These are phyloP conservation scores for Epinephelus cyanopodus DNA, from an alignment of 2,113 vertebrate genomes.

Conservation along the genomic window DNA sequence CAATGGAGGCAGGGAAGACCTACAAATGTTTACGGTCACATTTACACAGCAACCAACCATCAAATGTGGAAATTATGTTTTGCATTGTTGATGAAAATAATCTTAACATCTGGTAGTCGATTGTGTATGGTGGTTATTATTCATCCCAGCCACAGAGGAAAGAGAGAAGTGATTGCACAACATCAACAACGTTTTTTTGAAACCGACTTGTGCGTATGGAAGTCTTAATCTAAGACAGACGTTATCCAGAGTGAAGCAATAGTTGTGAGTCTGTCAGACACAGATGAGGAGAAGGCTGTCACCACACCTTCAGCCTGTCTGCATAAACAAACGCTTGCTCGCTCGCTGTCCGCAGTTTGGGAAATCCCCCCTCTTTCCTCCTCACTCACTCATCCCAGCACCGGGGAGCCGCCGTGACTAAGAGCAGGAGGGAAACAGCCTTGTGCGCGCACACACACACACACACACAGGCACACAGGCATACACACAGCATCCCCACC, in stretches of 20 bases:
- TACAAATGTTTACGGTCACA: background rate
- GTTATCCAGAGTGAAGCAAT: background rate
- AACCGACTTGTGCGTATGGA: background rate
- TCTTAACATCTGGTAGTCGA: background rate
- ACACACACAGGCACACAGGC: slow-evolving; percentile 9
- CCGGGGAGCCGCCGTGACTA: slow-evolving; percentile 53
- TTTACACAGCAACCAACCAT: background rate
- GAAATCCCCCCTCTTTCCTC: slow-evolving; percentile 29
- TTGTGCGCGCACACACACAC: background rate
- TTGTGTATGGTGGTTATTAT: background rate
- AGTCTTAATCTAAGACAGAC: background rate
- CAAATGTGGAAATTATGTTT: background rate
- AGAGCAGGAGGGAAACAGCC: no score
- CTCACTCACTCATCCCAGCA: background rate
- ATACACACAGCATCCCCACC: slow-evolving; percentile 30
- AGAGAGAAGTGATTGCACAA: background rate
- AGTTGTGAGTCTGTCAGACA: slow-evolving; percentile 1
- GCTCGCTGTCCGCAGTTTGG: slow-evolving; percentile 15
- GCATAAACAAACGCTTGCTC: slow-evolving; percentile 24
- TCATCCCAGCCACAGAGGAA: background rate
- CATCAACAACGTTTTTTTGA: background rate
- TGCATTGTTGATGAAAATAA: background rate
- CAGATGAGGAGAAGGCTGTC: background rate
- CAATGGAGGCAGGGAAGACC: background rate
- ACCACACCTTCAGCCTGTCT: slow-evolving; percentile 23